phyloP scores from a whole-genome alignment of 2,888 invertebrate species.

The Folsomia manolachei region DNA sequence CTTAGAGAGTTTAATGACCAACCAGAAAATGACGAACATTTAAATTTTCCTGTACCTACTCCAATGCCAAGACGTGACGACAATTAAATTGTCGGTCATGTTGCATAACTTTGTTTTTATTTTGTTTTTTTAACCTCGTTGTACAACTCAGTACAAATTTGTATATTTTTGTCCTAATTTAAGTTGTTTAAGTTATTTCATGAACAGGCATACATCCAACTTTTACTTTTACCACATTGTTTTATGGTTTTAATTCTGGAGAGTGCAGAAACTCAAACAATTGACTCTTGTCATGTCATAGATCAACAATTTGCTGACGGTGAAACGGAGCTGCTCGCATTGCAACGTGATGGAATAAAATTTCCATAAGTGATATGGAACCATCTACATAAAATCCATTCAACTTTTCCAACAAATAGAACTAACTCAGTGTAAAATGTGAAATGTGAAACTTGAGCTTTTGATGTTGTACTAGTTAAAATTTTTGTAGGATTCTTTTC shows the following conservation, averaged over 20 bases:
- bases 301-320: slow-evolving; percentile 1
- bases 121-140: too few species aligned
- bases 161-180: too few species aligned
- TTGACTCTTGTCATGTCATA: too few species aligned
- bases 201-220: too few species aligned
- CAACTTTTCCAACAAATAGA: background rate
- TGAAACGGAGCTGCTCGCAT: background rate
- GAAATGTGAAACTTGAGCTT: background rate
- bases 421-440: too few species aligned
- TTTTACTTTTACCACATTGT: too few species aligned
- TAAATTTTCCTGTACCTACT: background rate
- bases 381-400: background rate
- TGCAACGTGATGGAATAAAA: background rate
- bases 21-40: background rate
- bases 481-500: background rate
- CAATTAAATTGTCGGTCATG: background rate
- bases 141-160: too few species aligned
- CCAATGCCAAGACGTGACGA: background rate
- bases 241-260: too few species aligned
- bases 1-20: background rate
- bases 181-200: too few species aligned
- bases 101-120: too few species aligned
- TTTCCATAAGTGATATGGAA: background rate
- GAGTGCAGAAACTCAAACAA: too few species aligned
- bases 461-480: background rate